Evolutionary conservation across 2,797 vertebrate species (phyloP).

Genomic region (Peromyscus attwateri): DNA sequence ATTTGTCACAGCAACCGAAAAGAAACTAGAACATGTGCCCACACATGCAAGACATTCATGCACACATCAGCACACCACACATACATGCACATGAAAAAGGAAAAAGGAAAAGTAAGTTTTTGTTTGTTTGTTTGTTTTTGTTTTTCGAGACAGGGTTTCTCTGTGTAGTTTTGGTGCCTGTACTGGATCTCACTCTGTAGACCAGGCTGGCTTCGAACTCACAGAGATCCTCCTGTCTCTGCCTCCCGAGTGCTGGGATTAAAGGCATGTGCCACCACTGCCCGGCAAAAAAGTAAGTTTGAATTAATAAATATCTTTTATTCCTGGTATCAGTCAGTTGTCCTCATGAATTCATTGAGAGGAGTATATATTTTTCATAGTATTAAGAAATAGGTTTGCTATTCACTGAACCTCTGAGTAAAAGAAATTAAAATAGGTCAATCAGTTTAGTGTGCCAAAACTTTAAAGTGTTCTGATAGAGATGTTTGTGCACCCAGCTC

Average conservation of each 20-base stretch:
- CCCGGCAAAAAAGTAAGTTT: background rate
- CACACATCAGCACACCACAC: background rate
- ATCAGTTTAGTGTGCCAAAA: background rate
- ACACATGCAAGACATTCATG: background rate
- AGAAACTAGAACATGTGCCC: background rate
- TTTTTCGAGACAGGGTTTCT: too few species aligned
- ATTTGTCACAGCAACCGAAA: background rate
- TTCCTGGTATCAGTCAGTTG: background rate
- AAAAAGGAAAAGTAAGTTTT: background rate
- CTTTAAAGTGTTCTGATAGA: conserved; percentile 59
- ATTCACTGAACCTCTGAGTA: conserved; percentile 6
- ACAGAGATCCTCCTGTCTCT: too few species aligned
- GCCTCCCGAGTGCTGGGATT: too few species aligned
- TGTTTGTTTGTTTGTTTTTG: too few species aligned
- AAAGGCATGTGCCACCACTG: too few species aligned
- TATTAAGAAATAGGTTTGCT: background rate
- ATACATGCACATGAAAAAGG: background rate
- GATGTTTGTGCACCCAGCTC: background rate
- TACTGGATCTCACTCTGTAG: too few species aligned
- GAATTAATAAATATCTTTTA: conserved; percentile 45
- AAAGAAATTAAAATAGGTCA: conserved; percentile 6
- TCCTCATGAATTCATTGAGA: conserved; percentile 24
- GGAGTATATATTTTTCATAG: background rate
- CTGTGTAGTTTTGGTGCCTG: too few species aligned
- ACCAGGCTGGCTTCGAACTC: too few species aligned